Base-by-base conservation (phyloP, 2,888 invertebrate species). In the Drosophila ustulata region DNA sequence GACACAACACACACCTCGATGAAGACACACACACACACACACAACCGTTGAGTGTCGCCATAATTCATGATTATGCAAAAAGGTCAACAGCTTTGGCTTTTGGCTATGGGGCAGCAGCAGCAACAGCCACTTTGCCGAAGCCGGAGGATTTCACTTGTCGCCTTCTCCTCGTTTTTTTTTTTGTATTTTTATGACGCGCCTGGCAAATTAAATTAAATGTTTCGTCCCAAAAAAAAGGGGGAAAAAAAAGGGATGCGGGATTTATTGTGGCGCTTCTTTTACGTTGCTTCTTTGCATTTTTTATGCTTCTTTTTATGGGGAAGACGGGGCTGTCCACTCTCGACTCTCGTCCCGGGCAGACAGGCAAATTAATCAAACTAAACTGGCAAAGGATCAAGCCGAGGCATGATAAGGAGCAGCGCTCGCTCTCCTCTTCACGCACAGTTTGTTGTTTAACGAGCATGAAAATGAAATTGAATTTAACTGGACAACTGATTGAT, bases 51-150 rank as follows among this genome's bases (percentile, higher is more conserved):
- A 80, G 75, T 75, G 83, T 82, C 80, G 68, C 69, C 83, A 86
- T 83, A 88, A 83, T 75, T 83, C 80, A 88, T 82, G 88, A 83
- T 88, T 88, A 83, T 86, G 86, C 80, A 82, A 88, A 83, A 84
- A 75, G 83, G 83, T 84, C 83, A 84, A 84, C 79, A 82, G 78
- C 85, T 83, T 80, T 75, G 68, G 78, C 85, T 83, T 80, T 62
- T 37, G n/a, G 11, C 37, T n/a, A 37, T n/a, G 4, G 34, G 59
- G 34, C 18, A 18, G 18, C 18, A 45, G 45, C 59, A 55, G 46
- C 18, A 18, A 18, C 56, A 28, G 30, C 37, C 32, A 30, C 58
- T 51, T 52, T 47, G 41, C 25, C 57, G n/a, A 32, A 41, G 23
- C n/a, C 4, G 49, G 28, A 51, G 53, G 73, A n/a, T 34, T 30